phyloP scores from a whole-genome alignment of 2,797 vertebrate genomes.

The Oryzias dopingdopingensis region DNA sequence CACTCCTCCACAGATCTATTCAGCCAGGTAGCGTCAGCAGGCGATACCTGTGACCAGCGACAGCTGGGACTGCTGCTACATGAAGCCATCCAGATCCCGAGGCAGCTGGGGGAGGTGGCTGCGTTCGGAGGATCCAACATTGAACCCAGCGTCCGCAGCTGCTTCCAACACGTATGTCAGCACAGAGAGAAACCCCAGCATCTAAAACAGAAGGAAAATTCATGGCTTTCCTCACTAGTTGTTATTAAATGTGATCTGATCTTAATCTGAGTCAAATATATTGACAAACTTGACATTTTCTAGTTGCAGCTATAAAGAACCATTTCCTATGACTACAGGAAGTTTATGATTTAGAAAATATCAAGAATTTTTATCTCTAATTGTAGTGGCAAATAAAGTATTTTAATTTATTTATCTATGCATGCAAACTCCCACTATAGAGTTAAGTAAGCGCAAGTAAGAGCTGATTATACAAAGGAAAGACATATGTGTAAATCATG shows the following conservation, averaged over 20 bases:
- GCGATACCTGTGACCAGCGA: slow-evolving; percentile 92
- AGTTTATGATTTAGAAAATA: background rate
- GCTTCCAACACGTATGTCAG: slow-evolving; percentile 90
- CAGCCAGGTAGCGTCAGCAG: slow-evolving; percentile 87
- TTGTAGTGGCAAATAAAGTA: too few relatives aligned
- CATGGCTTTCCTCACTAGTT: too few relatives aligned
- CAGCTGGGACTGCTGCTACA: slow-evolving; percentile 93
- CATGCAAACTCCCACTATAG: too few relatives aligned
- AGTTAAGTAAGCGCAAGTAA: too few relatives aligned
- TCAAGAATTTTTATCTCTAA: too few relatives aligned
- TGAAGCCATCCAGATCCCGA: slow-evolving; percentile 94
- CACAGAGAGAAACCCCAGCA: slow-evolving; percentile 14
- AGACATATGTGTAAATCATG: background rate
- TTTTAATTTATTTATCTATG: too few relatives aligned
- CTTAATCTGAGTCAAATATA: too few relatives aligned
- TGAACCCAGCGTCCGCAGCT: slow-evolving; percentile 95
- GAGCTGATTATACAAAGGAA: too few relatives aligned
- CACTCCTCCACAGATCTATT: slow-evolving; percentile 83
- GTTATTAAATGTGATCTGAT: too few relatives aligned
- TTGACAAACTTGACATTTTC: too few relatives aligned
- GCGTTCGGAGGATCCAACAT: slow-evolving; percentile 98
- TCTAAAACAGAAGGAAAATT: background rate
- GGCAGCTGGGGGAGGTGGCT: slow-evolving; percentile 94
- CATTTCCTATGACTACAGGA: too few relatives aligned
- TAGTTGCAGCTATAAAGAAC: too few relatives aligned